Evolutionary conservation across 2,113 vertebrate genomes (phyloP), one percentile per base, ranked within the genome.

Genomic region (Burhinus bistriatus): DNA sequence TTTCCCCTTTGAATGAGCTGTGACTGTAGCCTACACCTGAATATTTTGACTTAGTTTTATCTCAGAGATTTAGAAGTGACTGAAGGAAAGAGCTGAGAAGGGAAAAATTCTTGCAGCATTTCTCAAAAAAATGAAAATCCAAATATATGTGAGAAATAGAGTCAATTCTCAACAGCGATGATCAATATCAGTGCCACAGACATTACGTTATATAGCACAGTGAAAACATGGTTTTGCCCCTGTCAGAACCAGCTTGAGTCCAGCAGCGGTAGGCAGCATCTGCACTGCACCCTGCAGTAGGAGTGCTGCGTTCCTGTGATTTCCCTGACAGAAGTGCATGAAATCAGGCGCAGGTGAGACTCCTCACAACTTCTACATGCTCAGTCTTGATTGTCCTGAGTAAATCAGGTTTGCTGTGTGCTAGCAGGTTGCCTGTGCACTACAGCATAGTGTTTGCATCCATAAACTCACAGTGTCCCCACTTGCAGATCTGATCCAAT

Each of bases 31-130:
- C 44, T 87, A 59, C 38, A 78, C 25, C 75, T 64, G 10, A 87
- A 55, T 84, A 89, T 84, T 91, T 62, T 87, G 55, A 30, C 69
- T 83, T 72, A 44, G 9, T 76, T 97, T 87, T 77, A 95, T 20
- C 32, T 84, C 38, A 75, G 72, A 91, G 52, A 79, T 88, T 89
- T 89, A 61, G 62, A 89, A 90, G 40, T 38, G 40, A 81, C 38
- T 79, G 32, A 94, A 83, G 18, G 52, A n/a, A 80, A 94, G n/a
- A 81, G 27, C 42, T 23, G 29, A 76, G 40, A 83, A 80, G 9
- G 13, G 47, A 58, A 89, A 90, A 80, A 34, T 13, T 79, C 52
- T 73, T 62, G 71, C 54, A 95, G 22, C 9, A 25, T 45, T 96
- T 69, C 49, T 90, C 30, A 83, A 73, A 95, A 77, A 94, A 87